Evolutionary conservation across 2,888 invertebrate species (phyloP), one percentile per base, ranked within the genome.

Genomic region (Dolichomitus sp.): DNA sequence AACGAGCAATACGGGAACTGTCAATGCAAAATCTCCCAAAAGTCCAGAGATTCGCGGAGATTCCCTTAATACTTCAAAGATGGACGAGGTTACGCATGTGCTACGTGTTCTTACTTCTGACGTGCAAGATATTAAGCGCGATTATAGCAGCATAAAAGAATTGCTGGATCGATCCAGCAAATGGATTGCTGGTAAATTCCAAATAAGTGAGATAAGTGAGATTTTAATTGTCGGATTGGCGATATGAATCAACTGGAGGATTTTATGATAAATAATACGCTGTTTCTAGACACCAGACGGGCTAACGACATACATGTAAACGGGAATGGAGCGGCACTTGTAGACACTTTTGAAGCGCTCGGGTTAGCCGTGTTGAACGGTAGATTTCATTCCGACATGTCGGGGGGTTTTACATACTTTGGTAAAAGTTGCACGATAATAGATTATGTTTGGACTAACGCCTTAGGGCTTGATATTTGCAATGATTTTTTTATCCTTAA

Each of bases 311-410:
- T 11, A 4, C 7, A 27, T 23, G 5, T 65, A 30, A 74, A 74
- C 17, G 54, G 63, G 5, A 65, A 74, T 40, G 73, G 73, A 17
- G 33, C 40, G 9, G 27, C 63, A 27, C 23, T 63, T 6, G 11
- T 61, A 0, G 63, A 74, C 5, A 27, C 12, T 9, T 74, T 74
- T 37, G 73, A 74, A 37, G 52, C 9, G 40, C 63, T 74, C 1
- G 73, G 73, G 14, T 19, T 74, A 23, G 12, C 52, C 5, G 73
- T 50, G 1, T 27, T 74, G 4, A 74, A 74, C 19, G 73, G 73
- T 9, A 37, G 74, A 1, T 74, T 65, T n/a, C 9, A 40, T 12
- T 74, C 65, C 3, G 65, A 65, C 17, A 4, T 2, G 1, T 23
- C 11, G 12, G 74, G 74, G 0, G 52, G 12, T 11, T 42, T 42